Conservation (phyloP, 2,888 invertebrate genomes). For the Sisyra nigra region DNA sequence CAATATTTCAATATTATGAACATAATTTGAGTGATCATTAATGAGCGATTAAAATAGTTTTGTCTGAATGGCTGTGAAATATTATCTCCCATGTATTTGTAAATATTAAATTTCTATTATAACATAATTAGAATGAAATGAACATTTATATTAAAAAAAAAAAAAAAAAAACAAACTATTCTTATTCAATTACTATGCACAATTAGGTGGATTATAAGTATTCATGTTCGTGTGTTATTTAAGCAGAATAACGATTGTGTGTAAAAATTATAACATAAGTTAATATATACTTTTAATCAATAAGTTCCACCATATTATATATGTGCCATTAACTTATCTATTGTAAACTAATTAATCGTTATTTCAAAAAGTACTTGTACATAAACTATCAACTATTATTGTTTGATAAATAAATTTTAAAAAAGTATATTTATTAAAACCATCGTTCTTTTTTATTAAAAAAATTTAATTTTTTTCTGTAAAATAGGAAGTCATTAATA, state of each 20-base stretch:
- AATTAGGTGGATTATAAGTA: slow-evolving; percentile 10
- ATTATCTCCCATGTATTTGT: slow-evolving; percentile 16
- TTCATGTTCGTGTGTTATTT: too few species aligned
- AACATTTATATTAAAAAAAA: slow-evolving; percentile 11
- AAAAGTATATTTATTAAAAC: slow-evolving; percentile 6
- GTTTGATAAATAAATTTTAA: slow-evolving; percentile 9
- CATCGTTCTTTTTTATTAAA: background rate
- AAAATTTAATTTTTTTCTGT: background rate
- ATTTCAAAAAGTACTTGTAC: slow-evolving; percentile 6
- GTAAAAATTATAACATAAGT: background rate
- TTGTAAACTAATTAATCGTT: slow-evolving; percentile 11
- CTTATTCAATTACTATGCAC: slow-evolving; percentile 1
- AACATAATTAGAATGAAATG: background rate
- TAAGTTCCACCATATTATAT: slow-evolving; percentile 15
- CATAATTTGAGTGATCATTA: too few species aligned
- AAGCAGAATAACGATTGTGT: background rate
- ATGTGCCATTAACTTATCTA: slow-evolving; percentile 22
- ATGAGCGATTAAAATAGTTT: slow-evolving; percentile 10
- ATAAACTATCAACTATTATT: slow-evolving; percentile 7
- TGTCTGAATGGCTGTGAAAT: slow-evolving; percentile 22
- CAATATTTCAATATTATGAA: too few species aligned
- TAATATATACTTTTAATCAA: too few species aligned
- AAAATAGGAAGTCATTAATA: too few species aligned
- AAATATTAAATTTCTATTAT: background rate
- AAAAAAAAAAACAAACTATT: slow-evolving; percentile 12